Evolutionary conservation across 2,888 invertebrate species (phyloP), one percentile per base, ranked within the genome.

Genomic region (Epicampocera succincta): DNA sequence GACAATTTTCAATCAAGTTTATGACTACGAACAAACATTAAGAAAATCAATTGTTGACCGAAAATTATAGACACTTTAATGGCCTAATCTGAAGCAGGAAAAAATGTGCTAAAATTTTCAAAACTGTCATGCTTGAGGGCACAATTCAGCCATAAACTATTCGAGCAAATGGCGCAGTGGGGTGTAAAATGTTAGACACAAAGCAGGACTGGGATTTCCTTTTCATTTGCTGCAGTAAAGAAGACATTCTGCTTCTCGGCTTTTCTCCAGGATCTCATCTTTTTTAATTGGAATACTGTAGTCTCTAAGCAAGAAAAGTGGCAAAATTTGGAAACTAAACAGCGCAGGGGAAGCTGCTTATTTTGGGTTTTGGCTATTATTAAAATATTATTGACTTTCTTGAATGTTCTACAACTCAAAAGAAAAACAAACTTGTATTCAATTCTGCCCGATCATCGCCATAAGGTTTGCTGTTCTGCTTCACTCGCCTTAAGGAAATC

Each of bases 21-120:
- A 65, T 38, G 25, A 46, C 17, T 46, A 9, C 21, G 58, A 63
- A 46, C 21, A 38, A 38, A 4, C 58, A 38, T 21, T 21, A 54
- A 54, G 11, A 77, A 69, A 65, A 29, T 17, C 56, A 72, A 71
- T 71, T 78, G 65, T 69, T 63, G 12, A 17, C 2, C 8, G 17
- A 50, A 68, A 15, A 56, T 81, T 74, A 74, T 75, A 63, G 71
- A 15, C 60, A 58, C 12, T 66, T 75, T 78, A 77, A 74, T 74
- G 52, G 44, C 46, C 58, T 17, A 66, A 68, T 73, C 60, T 54
- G 3, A 11, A 50, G n/a, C 19, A 0, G 29, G 19, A 48, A 25
- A 63, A 8, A 65, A 33, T 65, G n/a, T 29, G 29, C 4, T 5
- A n/a, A 3, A 29, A 9, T 63, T 12, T 17, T 12, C 13, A 25